Base-by-base conservation (phyloP, 1,140 invertebrate genomes). In the Choristoneura fumiferana region DNA sequence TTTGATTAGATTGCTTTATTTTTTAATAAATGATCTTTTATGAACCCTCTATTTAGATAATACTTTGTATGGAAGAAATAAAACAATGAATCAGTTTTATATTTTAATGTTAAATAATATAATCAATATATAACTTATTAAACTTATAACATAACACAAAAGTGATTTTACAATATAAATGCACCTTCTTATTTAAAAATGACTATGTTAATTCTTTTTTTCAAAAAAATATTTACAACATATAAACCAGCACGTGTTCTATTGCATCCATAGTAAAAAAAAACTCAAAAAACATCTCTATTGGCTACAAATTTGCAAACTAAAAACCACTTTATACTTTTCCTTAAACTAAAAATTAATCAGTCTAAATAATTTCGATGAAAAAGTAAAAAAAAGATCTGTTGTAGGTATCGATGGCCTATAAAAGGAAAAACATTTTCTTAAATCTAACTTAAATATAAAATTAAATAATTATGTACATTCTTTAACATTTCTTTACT, bases 361-460 rank as follows among this genome's bases (percentile, higher is more conserved):
- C 43, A 49, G 43, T 49, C 43, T 49, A 49, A 49, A 39, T 22
- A 18, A 49, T 49, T 49, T 49, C 43, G 43, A n/a, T 49, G 43
- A 49, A 49, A 49, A 2, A 29, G 15, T 49, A 29, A 49, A 29
- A 49, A 49, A 49, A 49, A 6, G 6, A 29, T 6, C 10, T 1
- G 10, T 29, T 10, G n/a, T 49, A 12, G 22, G 43, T 49, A 18
- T 49, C 43, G 43, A 49, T 49, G 43, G 43, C 43, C 43, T 18
- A 18, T 22, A 49, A 49, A 22, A 49, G 12, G 18, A 10, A 45
- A 29, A 22, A 22, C 8, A 22, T 4, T 12, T 12, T 37, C 1
- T 37, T 22, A 49, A 49, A 12, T n/a, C 22, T 49, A 4, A 29
- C 17, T 22, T 29, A 49, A n/a, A 29, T 29, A 18, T 49, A 12